Conservation (phyloP, 2,113 vertebrate genomes). For the Numida meleagris region DNA sequence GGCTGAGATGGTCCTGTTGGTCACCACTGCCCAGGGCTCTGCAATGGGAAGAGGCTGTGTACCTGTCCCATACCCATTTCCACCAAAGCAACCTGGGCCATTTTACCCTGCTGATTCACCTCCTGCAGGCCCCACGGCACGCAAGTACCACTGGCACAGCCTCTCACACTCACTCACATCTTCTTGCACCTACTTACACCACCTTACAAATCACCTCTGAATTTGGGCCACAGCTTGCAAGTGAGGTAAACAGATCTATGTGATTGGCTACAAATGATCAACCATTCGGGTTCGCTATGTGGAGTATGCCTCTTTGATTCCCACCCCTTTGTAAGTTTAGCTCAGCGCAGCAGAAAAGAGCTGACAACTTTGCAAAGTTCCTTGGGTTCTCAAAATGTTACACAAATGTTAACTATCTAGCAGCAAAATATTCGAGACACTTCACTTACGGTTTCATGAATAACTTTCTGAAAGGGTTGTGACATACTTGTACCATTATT, state of each 20-base stretch:
- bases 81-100: background rate
- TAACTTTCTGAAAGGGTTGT: constrained; percentile 63
- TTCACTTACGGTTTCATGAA: constrained; percentile 52
- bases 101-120: accelerated
- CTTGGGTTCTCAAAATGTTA: constrained; percentile 17
- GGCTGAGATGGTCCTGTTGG: background rate
- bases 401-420: background rate
- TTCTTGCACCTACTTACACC: background rate
- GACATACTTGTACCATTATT: constrained; percentile 73
- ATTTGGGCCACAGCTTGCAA: background rate
- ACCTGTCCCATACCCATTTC: background rate
- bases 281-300: accelerated
- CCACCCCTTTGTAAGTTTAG: background rate
- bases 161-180: background rate
- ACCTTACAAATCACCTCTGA: constrained; percentile 18
- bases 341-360: background rate
- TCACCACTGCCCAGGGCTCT: accelerated
- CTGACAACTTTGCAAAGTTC: constrained; percentile 26
- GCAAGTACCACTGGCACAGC: background rate
- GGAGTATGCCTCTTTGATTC: background rate
- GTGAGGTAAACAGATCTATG: background rate
- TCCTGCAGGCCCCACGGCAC: background rate
- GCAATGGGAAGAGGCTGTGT: background rate
- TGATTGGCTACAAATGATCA: background rate
- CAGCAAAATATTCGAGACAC: background rate